Evolutionary conservation across 2,113 vertebrate species (phyloP), one percentile per base, ranked within the genome.

Genomic region (Hemibagrus wyckioides): DNA sequence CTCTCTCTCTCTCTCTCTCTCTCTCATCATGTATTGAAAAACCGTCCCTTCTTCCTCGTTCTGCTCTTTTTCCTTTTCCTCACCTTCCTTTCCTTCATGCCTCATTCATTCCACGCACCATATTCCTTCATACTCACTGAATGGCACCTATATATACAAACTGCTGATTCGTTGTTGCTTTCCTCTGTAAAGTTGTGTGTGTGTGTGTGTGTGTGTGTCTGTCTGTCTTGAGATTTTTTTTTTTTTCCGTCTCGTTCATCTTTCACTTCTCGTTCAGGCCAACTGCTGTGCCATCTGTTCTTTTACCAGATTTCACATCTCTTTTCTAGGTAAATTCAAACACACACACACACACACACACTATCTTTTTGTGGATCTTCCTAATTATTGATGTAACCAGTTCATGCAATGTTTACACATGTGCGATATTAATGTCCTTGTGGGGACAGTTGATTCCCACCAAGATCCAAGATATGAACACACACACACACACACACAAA

Each of bases 271-370:
- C 67, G 73, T 85, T 77, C 30, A 36, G 39, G 54, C 83, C 44
- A 54, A 54, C 80, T 77, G 67, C 23, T 65, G 67, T 7, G 57
- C 79, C 87, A 85, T 86, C 88, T 86, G 80, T 86, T 86, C 39
- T 50, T 76, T 50, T 17, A 79, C 59, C 6, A 80, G 15, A 56
- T 71, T 39, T 84, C 80, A 83, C 61, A 80, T 89, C 61, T 81
- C 90, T 90, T 88, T 88, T 86, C 75, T 19, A 9, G 75, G 56
- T 80, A 89, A 85, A 92, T 33, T 82, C 59, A 50, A 23, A 48
- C 69, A 73, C 69, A 73, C 69, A 73, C 69, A 76, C 71, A 48
- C 14, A 41, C 69, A 44, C 19, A 33, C 65, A 17, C 17, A 75
- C 23, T 13, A 75, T 41, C 21, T 48, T 76, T 76, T 10, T 76